Percentiles rank a stretch among this genome's conserved stretches.
phyloP scores from a whole-genome alignment of 2,797 vertebrate species.

The Phoeniculus purpureus region DNA sequence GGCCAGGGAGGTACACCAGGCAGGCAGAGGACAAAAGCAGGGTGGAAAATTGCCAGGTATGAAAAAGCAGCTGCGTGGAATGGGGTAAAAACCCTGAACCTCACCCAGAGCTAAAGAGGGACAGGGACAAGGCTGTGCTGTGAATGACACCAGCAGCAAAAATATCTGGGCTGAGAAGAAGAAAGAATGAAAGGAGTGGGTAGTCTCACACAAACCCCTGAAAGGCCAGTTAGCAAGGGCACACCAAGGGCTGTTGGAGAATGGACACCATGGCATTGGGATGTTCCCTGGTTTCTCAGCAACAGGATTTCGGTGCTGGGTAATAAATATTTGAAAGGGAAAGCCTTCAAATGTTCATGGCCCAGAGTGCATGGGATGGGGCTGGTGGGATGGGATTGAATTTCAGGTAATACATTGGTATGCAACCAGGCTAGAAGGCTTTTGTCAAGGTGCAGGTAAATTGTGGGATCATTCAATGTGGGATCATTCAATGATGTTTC shows the following conservation, averaged over 20 bases:
- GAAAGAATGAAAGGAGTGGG: background rate
- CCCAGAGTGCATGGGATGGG: rapidly evolving
- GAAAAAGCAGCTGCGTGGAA: background rate
- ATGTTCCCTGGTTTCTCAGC: rapidly evolving
- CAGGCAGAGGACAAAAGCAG: background rate
- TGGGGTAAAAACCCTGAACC: rapidly evolving
- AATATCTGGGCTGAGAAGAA: background rate
- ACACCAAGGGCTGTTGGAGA: background rate
- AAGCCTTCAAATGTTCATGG: rapidly evolving
- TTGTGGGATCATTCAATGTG: rapidly evolving
- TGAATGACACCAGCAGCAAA: rapidly evolving
- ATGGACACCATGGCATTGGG: rapidly evolving
- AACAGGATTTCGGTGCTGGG: rapidly evolving
- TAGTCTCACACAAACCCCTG: background rate
- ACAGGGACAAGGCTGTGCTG: rapidly evolving
- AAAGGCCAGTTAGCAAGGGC: rapidly evolving
- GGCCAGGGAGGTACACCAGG: background rate
- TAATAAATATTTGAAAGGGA: rapidly evolving
- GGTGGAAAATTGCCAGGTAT: rapidly evolving
- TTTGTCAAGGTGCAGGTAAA: background rate
- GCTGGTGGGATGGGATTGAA: rapidly evolving
- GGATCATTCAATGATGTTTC: background rate
- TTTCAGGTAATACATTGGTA: background rate
- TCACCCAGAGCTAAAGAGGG: rapidly evolving
- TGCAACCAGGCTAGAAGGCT: rapidly evolving